Evolutionary conservation across 2,888 invertebrate genomes (phyloP), one percentile per base, ranked within the genome.

Genomic region (Antheraea yamamai): DNA sequence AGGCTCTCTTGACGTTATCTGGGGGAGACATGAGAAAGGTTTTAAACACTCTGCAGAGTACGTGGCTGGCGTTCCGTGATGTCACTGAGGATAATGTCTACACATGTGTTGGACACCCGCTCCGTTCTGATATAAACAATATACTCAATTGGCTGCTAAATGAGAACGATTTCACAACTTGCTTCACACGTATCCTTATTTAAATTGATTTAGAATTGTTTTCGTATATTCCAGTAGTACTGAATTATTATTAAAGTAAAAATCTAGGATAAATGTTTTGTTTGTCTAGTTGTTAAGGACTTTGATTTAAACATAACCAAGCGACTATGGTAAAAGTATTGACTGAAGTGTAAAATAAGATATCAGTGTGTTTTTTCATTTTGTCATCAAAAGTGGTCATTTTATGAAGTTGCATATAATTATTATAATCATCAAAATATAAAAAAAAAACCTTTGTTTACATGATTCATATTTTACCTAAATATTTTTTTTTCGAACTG

Each of bases 1-100:
- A 97, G 81, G 99, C 99, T 0, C 90, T 99, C 7, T 95, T 99
- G 78, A 97, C 97, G 0, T 95, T 99, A 2, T 98, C 99, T 0
- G 97, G 97, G 76, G 99, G 99, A 18, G 99, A 99, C 92, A 99
- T 99, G 99, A 96, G 99, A 81, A 98, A 98, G 90, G 98, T 99
- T 0, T 92, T 99, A 35, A 99, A 99, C 92, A 98, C 99, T 35
- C 95, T 99, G 73, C 99, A 99, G 95, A 98, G 99, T 93, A 98
- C 99, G 18, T 97, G 98, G 92, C 96, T 99, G 92, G 99, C 99
- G 2, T 98, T 97, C 91, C 97, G 97, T 81, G 95, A 96, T 79
- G 98, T 99, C 55, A 97, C 97, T 47, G 99, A 99, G 92, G 97
- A 98, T 81, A 97, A 97, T 88, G 99, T 96, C 4, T 99, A 99